Percentiles rank a stretch among this genome's conserved stretches.
These are phyloP conservation scores for Muntiacus reevesi DNA, from an alignment of 2,113 vertebrate species.

Conservation along the genomic window DNA sequence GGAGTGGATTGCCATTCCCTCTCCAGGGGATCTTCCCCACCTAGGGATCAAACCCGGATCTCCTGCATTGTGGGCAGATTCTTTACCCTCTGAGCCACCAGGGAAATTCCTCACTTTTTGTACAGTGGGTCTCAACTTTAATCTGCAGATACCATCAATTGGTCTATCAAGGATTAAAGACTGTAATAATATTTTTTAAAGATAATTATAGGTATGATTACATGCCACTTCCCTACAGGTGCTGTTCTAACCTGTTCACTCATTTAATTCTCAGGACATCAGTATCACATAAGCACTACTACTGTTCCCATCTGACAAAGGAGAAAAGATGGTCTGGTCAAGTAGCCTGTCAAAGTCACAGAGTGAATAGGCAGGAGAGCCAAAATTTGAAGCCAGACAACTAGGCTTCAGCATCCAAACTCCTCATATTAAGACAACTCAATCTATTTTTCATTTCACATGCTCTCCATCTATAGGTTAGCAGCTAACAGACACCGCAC, in stretches of 20 bases:
- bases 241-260: not conserved
- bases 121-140: not conserved
- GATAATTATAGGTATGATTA: not conserved
- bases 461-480: not conserved
- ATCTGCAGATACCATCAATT: not conserved
- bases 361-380: not conserved
- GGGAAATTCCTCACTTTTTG: not conserved
- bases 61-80: not conserved
- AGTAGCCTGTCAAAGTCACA: not conserved
- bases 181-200: not conserved
- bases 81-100: not conserved
- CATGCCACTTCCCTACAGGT: not conserved
- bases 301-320: not conserved
- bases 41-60: not conserved
- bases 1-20: not conserved
- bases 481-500: not conserved
- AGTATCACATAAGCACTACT: not conserved
- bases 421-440: not conserved
- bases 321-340: not conserved
- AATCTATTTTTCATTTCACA: not conserved
- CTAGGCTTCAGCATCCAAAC: not conserved
- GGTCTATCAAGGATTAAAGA: not conserved
- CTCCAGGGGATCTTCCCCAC: not conserved
- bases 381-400: not conserved
- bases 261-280: not conserved